phyloP scores from a whole-genome alignment of 2,113 vertebrate species.

The Orientallactaga bullata region DNA sequence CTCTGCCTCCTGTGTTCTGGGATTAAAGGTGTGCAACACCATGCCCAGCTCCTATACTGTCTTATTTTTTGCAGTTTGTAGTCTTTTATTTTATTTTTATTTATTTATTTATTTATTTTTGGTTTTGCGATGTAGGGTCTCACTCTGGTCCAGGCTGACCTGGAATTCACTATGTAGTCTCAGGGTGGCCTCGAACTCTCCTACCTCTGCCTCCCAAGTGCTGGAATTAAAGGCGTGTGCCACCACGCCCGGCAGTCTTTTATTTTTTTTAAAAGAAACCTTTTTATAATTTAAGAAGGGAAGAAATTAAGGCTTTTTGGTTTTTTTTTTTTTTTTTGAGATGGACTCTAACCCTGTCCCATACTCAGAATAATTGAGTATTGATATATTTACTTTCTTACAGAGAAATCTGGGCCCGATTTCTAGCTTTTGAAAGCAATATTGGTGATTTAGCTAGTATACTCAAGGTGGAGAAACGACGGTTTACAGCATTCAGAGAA shows the following conservation, averaged over 20 bases:
- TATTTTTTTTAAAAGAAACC: neutral
- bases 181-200: too few species aligned
- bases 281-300: neutral
- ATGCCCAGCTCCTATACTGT: too few species aligned
- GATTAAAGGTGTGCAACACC: too few species aligned
- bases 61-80: conserved; percentile 3
- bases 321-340: conserved; percentile 34
- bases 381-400: conserved; percentile 75
- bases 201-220: too few species aligned
- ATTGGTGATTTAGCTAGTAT: conserved; percentile 99
- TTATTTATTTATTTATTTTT: too few species aligned
- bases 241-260: neutral
- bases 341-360: neutral
- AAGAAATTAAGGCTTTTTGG: neutral
- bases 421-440: conserved; percentile 99
- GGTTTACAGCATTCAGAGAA: conserved; percentile 98
- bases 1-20: too few species aligned
- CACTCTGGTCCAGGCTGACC: too few species aligned
- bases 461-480: conserved; percentile 97
- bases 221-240: too few species aligned
- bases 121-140: too few species aligned
- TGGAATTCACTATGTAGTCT: too few species aligned
- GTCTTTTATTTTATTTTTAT: neutral
- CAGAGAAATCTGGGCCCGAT: conserved; percentile 99
- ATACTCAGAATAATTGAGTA: conserved; percentile 47